Evolutionary conservation across 2,797 vertebrate genomes (phyloP).

Genomic region (Staurois parvus): DNA sequence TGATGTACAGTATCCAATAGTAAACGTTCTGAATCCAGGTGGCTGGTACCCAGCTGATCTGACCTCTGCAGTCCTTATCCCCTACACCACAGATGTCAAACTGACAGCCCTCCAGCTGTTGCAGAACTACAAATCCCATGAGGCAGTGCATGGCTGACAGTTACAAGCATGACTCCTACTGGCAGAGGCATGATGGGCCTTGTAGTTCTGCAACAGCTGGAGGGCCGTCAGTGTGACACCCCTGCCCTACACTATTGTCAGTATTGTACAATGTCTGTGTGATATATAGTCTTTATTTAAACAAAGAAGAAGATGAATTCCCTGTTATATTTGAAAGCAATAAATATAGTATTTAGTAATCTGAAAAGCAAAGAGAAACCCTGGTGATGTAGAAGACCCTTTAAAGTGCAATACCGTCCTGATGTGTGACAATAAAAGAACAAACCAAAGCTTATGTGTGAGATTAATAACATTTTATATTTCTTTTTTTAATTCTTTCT

Average conservation of each 20-base stretch:
- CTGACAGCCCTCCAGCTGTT: no score
- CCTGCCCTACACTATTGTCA: constrained; percentile 32
- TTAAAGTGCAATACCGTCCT: constrained; percentile 58
- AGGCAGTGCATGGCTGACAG: no score
- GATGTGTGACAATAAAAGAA: constrained; percentile 50
- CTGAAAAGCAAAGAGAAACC: neutral
- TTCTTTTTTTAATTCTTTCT: no score
- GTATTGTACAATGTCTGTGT: constrained; percentile 58
- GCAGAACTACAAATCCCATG: no score
- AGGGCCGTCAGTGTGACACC: no score
- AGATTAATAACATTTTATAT: neutral
- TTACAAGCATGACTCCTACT: no score
- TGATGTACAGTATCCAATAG: constrained; percentile 52
- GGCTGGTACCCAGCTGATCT: neutral
- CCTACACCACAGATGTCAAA: no score
- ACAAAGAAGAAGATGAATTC: neutral
- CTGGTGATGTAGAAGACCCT: constrained; percentile 17
- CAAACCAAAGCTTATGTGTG: neutral
- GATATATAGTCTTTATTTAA: constrained; percentile 64
- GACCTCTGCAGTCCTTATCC: neutral
- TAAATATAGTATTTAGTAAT: constrained; percentile 43
- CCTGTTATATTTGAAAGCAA: constrained; percentile 53
- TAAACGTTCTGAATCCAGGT: neutral
- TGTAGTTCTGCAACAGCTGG: no score
- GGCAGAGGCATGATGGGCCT: no score